Evolutionary conservation across 2,797 vertebrate species (phyloP).

Genomic region (Lagocephalus sceleratus): DNA sequence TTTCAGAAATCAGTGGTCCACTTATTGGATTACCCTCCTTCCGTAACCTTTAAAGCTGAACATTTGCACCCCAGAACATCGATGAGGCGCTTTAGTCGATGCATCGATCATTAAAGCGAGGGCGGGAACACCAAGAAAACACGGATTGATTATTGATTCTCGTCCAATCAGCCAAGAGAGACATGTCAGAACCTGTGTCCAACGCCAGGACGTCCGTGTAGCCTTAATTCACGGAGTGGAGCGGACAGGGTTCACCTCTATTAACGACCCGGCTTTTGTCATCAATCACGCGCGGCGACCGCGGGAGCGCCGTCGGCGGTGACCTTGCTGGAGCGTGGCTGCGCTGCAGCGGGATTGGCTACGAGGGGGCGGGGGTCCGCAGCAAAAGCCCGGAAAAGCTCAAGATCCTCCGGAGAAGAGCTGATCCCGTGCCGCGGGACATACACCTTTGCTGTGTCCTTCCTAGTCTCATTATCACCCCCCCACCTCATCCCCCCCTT

Average conservation of each 20-base stretch:
- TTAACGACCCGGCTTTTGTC: constrained; percentile 50
- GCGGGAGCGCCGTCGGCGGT: constrained; percentile 21
- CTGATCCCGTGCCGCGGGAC: neutral
- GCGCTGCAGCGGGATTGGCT: constrained; percentile 36
- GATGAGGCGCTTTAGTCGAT: constrained; percentile 46
- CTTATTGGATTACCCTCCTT: constrained; percentile 10
- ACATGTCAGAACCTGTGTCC: constrained; percentile 54
- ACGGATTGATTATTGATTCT: constrained; percentile 46
- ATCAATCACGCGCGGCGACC: constrained; percentile 45
- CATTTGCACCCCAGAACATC: constrained; percentile 45
- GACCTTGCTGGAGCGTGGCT: constrained; percentile 52
- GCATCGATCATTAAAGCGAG: constrained; percentile 17
- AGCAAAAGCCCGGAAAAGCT: constrained; percentile 25
- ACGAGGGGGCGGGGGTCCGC: constrained; percentile 18
- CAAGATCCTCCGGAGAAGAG: constrained; percentile 12
- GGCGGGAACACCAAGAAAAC: constrained; percentile 28
- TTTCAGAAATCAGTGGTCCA: neutral
- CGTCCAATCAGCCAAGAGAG: constrained; percentile 34
- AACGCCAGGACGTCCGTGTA: constrained; percentile 45
- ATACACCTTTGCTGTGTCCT: constrained; percentile 54
- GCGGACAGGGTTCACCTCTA: constrained; percentile 39
- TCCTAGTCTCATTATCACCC: constrained; percentile 35
- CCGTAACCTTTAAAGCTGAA: constrained; percentile 15
- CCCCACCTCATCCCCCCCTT: constrained; percentile 12
- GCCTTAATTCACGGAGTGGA: constrained; percentile 58